These are phyloP conservation scores for Cuculus canorus DNA, from an alignment of 2,797 vertebrate genomes.

Conservation along the genomic window DNA sequence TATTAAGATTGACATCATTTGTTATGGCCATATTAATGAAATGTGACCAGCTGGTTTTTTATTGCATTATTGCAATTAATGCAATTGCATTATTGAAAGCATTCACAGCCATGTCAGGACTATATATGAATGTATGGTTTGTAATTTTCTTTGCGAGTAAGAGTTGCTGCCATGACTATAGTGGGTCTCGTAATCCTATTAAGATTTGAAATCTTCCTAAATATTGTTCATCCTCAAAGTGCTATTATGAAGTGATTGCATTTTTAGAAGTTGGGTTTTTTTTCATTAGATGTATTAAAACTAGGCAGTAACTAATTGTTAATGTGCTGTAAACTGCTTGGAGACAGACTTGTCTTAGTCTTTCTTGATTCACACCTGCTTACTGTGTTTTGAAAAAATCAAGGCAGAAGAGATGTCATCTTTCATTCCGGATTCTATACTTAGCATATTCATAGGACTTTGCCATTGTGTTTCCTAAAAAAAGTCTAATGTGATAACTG, in stretches of 20 bases:
- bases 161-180: not conserved
- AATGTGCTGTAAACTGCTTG: not conserved
- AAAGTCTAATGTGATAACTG: not conserved
- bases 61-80: not conserved
- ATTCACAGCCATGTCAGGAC: not conserved
- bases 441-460: not conserved
- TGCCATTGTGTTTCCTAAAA: not conserved
- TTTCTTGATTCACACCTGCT: not conserved
- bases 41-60: not conserved
- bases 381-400: not conserved
- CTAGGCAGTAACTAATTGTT: not conserved
- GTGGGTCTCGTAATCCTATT: not conserved
- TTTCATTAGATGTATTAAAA: not conserved
- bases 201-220: not conserved
- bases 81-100: not conserved
- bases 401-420: not conserved
- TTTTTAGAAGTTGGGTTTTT: not conserved
- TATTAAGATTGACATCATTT: not conserved
- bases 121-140: not conserved
- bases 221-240: not conserved
- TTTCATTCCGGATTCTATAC: not conserved
- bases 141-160: not conserved
- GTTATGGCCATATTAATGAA: not conserved
- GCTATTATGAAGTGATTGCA: not conserved
- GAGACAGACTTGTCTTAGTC: not conserved